These are phyloP conservation scores for Rhyzopertha dominica DNA, from an alignment of 1,140 invertebrate genomes.

Conservation along the genomic window DNA sequence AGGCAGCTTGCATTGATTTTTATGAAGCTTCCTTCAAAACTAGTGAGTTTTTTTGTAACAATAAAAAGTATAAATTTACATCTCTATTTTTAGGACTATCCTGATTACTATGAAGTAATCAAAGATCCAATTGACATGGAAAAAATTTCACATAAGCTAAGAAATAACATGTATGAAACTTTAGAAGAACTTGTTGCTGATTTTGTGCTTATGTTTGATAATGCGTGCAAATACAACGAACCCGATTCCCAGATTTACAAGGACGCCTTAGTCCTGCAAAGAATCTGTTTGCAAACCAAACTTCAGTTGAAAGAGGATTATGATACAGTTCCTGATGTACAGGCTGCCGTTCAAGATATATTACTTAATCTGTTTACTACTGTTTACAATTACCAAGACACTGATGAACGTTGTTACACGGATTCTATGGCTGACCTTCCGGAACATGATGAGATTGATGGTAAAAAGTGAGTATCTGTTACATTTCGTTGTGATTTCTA, in stretches of 20 bases:
- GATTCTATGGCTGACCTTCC: conserved; percentile 93
- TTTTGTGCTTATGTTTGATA: conserved; percentile 97
- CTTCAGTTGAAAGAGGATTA: conserved; percentile 80
- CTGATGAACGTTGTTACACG: conserved; percentile 91
- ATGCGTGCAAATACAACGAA: conserved; percentile 99
- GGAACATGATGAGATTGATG: conserved; percentile 76
- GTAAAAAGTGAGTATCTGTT: conserved; percentile 53
- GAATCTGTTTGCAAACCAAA: conserved; percentile 89
- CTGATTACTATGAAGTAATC: conserved; percentile 97
- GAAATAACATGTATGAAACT: conserved; percentile 70
- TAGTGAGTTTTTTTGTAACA: conserved; percentile 48
- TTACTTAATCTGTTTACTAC: conserved; percentile 88
- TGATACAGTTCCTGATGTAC: conserved; percentile 83
- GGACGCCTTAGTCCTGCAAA: conserved; percentile 90
- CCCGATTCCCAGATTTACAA: conserved; percentile 99
- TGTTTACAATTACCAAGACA: conserved; percentile 93
- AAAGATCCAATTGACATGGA: conserved; percentile 97
- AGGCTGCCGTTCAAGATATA: conserved; percentile 83
- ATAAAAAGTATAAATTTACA: no score
- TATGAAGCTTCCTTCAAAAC: conserved; percentile 90
- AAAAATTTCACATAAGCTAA: conserved; percentile 84
- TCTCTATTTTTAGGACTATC: conserved; percentile 75
- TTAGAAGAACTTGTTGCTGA: conserved; percentile 90
- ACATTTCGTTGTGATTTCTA: not conserved
- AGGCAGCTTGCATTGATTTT: conserved; percentile 87